Evolutionary conservation across 2,888 invertebrate genomes (phyloP), one percentile per base, ranked within the genome.

Genomic region (Scotopteryx bipunctaria): DNA sequence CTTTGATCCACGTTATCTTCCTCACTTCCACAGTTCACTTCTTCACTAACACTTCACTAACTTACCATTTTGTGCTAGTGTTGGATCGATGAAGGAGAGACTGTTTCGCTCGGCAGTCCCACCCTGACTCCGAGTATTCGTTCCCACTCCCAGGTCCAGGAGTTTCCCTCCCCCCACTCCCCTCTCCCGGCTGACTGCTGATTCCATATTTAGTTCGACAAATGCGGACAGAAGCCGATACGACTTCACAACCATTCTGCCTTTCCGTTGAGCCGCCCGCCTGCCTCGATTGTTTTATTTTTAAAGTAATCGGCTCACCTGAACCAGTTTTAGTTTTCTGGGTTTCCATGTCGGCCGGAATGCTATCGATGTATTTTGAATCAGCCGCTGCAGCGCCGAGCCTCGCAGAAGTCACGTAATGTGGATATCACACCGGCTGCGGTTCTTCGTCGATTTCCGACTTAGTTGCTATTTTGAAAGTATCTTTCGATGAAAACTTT

Each of bases 181-280:
- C 64, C 55, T 61, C 48, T 58, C 56, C 67, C 64, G 50, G 49
- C 58, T 60, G 35, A 60, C 59, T 64, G 45, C 50, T 55, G 81
- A 85, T 84, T 83, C 89, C 89, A 86, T 88, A 86, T 89, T 84
- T 89, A 89, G 88, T 84, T 85, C 82, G 86, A 74, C 75, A 75
- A 79, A 78, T 78, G 71, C 73, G 81, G 80, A 76, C 73, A 53
- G 69, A 71, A 67, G 73, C 72, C 68, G 72, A 73, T 59, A 77
- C 77, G 65, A 69, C 71, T 73, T 78, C 88, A 88, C 78, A 86
- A 74, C 76, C 54, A 67, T 73, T 69, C 64, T 47, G 76, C 66
- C 70, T 59, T 76, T 73, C 68, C 64, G 66, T 40, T 52, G 58
- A 70, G 75, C 76, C 68, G 77, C 78, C n/a, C 73, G 85, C 61